Evolutionary conservation across 2,797 vertebrate genomes (phyloP).

Genomic region (Sebastes oblongus): DNA sequence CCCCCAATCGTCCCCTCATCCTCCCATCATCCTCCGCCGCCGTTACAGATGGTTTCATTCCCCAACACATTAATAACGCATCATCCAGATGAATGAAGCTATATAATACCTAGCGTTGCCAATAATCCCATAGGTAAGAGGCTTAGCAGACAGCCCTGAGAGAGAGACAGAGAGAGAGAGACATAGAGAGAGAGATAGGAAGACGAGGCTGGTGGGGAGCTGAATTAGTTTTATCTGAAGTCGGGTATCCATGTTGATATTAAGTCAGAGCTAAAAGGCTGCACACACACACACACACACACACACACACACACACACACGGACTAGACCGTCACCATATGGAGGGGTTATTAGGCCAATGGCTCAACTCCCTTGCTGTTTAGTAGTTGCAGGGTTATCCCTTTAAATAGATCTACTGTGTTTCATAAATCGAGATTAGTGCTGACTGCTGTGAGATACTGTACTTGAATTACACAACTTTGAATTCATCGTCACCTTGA

Average conservation of each 20-base stretch:
- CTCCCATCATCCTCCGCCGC: constrained; percentile 49
- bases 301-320: constrained; percentile 32
- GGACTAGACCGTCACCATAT: constrained; percentile 22
- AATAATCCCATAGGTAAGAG: constrained; percentile 81
- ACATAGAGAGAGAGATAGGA: not conserved
- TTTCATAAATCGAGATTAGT: constrained; percentile 26
- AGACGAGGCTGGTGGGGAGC: not conserved
- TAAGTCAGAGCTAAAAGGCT: constrained; percentile 29
- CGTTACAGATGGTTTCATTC: constrained; percentile 74
- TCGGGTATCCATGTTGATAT: constrained; percentile 51
- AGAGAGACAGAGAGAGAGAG: constrained; percentile 36
- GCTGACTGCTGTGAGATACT: not conserved
- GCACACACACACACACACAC: constrained; percentile 20
- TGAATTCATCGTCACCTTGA: not conserved
- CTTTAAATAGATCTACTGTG: constrained; percentile 54
- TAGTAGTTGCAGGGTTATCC: constrained; percentile 35
- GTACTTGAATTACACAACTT: not conserved
- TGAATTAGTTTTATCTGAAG: constrained; percentile 59
- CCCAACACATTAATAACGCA: constrained; percentile 76
- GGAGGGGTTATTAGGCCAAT: constrained; percentile 42
- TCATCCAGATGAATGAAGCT: constrained; percentile 80
- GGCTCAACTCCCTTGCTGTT: constrained; percentile 23
- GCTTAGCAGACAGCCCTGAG: constrained; percentile 69
- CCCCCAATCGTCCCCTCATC: constrained; percentile 22
- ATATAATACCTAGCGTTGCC: constrained; percentile 75